Evolutionary conservation across 2,113 vertebrate genomes (phyloP).

Genomic region (Mastomys coucha): DNA sequence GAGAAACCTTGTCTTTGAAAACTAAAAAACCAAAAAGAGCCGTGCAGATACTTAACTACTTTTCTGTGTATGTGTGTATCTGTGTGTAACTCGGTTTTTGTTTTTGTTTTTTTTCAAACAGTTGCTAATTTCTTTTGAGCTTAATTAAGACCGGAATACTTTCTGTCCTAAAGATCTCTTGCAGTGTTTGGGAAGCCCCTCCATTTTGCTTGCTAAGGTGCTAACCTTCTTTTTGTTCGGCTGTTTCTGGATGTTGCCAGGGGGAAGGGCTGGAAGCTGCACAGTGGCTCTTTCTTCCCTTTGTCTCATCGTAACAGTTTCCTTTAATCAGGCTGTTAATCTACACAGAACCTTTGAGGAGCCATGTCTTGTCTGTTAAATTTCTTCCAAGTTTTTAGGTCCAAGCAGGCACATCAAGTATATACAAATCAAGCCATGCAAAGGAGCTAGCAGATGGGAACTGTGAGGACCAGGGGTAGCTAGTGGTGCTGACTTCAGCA

Average conservation of each 20-base stretch:
- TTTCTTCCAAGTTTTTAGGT: conserved; percentile 69
- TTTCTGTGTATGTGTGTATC: background rate
- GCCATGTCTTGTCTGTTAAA: conserved; percentile 8
- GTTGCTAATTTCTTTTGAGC: conserved; percentile 41
- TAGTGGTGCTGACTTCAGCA: conserved; percentile 73
- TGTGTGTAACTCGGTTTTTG: background rate
- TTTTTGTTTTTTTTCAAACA: conserved; percentile 15
- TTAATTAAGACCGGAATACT: background rate
- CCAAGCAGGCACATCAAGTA: conserved; percentile 25
- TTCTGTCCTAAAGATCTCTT: conserved; percentile 10
- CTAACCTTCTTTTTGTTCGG: background rate
- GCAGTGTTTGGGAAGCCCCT: conserved; percentile 1
- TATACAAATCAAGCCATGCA: conserved; percentile 17
- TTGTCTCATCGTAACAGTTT: background rate
- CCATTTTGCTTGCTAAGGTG: background rate
- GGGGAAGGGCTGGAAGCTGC: background rate
- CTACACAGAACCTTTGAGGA: background rate
- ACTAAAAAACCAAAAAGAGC: background rate
- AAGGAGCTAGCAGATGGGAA: conserved; percentile 66
- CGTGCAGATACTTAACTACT: background rate
- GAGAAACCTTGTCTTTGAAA: background rate
- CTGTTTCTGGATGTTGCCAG: background rate
- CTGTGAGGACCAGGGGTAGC: conserved; percentile 76
- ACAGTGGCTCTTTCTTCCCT: background rate
- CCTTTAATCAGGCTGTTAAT: conserved; percentile 10